Evolutionary conservation across 2,888 invertebrate species (phyloP), one percentile per base, ranked within the genome.

Genomic region (Heliconius cydno): DNA sequence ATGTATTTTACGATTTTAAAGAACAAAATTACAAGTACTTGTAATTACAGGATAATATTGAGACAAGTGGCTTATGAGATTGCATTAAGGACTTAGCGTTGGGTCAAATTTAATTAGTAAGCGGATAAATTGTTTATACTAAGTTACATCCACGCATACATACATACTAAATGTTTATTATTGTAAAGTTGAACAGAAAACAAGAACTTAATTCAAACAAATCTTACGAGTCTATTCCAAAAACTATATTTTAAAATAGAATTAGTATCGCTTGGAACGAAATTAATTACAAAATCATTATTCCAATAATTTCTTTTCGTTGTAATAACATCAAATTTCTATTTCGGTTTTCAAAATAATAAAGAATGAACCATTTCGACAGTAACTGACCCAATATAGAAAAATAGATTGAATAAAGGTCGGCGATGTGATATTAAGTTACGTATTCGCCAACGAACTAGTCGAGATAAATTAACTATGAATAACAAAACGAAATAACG

Each of bases 71-170:
- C 25, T 78, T 60, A 76, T 13, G 68, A 65, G 57, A n/a, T 63
- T 76, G 71, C 75, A 76, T 79, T 72, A 78, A 77, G 71, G 71
- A 72, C 79, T 78, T 60, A 63, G 38, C n/a, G 75, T 78, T 78
- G 77, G 79, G 79, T 75, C 67, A 77, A 77, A 77, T 80, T 78
- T 78, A 80, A 81, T 80, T 81, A 76, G 60, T 79, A 76, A 76
- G 77, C 71, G 67, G 66, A 77, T 79, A 57, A 80, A 78, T 79
- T 81, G 79, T 68, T 79, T 80, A 30, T 72, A 80, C 63, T 72
- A 68, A 76, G 72, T 78, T 72, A 80, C 41, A 30, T 76, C 63
- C 52, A 46, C 78, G 78, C 76, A 79, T 77, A 79, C n/a, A 76
- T 73, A 77, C 73, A 68, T 77, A 77, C 34, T 70, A 77, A 80